Percentiles rank a stretch among this genome's conserved stretches.
Evolutionary conservation across 1,140 invertebrate species (phyloP).

Genomic region (Asbolus verrucosus): DNA sequence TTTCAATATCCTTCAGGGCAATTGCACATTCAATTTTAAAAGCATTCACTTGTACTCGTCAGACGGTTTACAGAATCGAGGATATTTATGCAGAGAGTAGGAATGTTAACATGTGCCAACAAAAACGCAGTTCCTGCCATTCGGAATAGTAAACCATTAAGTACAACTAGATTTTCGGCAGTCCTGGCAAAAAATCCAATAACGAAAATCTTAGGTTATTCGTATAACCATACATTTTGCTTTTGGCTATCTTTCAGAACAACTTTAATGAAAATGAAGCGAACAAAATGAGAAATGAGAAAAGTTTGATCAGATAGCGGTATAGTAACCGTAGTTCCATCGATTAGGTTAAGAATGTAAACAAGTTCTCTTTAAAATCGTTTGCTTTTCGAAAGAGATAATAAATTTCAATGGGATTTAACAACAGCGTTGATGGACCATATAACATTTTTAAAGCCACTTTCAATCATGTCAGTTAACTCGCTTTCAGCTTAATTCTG

Average conservation of each 20-base stretch:
- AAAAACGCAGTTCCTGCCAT: neutral
- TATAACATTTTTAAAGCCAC: too few relatives aligned
- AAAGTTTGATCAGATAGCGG: conserved; percentile 43
- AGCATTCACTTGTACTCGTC: conserved; percentile 4
- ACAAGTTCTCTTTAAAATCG: conserved; percentile 22
- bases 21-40: neutral
- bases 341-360: conserved; percentile 25
- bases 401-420: too few relatives aligned
- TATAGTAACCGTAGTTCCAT: conserved; percentile 10
- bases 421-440: neutral
- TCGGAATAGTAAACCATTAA: neutral
- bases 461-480: too few relatives aligned
- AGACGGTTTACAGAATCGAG: neutral
- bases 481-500: too few relatives aligned
- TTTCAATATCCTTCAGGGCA: too few relatives aligned
- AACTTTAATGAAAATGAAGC: conserved; percentile 41
- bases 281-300: conserved; percentile 38
- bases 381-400: neutral
- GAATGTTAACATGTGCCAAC: neutral
- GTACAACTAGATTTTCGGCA: neutral
- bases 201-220: conserved; percentile 1
- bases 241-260: conserved; percentile 31
- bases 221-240: neutral
- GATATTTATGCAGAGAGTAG: neutral
- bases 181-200: neutral